A percentile compares a stretch with the other conserved stretches of the same genome.
These are phyloP conservation scores for Perdita meconis DNA, from an alignment of 2,888 invertebrate genomes.

Conservation along the genomic window DNA sequence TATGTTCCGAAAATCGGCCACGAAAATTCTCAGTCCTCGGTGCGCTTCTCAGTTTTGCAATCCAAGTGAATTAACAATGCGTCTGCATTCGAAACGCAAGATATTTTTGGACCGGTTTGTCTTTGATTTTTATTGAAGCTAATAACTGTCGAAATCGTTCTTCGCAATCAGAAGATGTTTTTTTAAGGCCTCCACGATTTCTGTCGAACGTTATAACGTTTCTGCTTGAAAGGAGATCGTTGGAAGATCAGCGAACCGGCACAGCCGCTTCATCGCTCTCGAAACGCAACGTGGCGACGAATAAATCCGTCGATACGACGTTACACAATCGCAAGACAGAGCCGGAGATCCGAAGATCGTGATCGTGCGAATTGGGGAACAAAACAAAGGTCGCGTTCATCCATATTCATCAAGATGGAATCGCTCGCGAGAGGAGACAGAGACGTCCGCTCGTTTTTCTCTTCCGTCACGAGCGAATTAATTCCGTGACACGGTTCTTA, in stretches of 20 bases:
- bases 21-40: too few species aligned
- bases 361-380: slow-evolving; percentile 53
- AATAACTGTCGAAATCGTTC: too few species aligned
- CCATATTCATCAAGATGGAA: slow-evolving; percentile 68
- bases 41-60: too few species aligned
- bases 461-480: slow-evolving; percentile 63
- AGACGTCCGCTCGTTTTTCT: slow-evolving; percentile 50
- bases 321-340: background rate
- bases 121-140: too few species aligned
- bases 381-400: slow-evolving; percentile 63
- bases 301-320: background rate
- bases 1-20: too few species aligned
- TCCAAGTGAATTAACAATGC: too few species aligned
- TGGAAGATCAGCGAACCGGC: background rate
- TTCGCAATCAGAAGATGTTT: too few species aligned
- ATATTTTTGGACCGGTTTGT: too few species aligned
- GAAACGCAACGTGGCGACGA: slow-evolving; percentile 9
- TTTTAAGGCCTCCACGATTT: too few species aligned
- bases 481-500: slow-evolving; percentile 66
- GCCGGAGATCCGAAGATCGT: slow-evolving; percentile 25
- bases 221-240: too few species aligned
- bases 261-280: background rate
- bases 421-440: slow-evolving; percentile 44
- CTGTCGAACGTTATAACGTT: background rate
- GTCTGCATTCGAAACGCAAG: too few species aligned